A percentile compares a stretch with the other conserved stretches of the same genome.
Conservation (phyloP, 2,888 invertebrate species). For the Drosophila parthenogenetica region DNA sequence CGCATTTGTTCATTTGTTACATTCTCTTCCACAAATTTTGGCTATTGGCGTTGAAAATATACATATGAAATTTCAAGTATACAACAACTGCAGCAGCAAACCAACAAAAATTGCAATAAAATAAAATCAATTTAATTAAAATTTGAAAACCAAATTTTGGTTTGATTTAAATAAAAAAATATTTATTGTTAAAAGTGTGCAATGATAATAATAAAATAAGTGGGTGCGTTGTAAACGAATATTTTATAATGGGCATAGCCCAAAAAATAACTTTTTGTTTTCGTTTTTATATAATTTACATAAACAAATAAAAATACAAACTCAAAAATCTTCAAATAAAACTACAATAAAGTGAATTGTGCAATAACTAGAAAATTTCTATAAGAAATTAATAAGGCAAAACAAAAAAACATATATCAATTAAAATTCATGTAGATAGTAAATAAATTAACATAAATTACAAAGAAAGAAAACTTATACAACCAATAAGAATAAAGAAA, state of each 20-base stretch:
- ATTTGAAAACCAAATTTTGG: slow-evolving; percentile 4
- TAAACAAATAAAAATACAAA: slow-evolving; percentile 5
- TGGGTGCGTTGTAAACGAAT: slow-evolving; percentile 38
- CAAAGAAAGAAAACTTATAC: slow-evolving; percentile 28
- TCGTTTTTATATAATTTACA: slow-evolving; percentile 47
- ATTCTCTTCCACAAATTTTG: slow-evolving; percentile 60
- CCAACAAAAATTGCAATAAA: slow-evolving; percentile 21
- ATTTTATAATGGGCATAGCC: slow-evolving; percentile 67
- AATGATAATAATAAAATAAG: slow-evolving; percentile 43
- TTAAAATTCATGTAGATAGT: slow-evolving; percentile 43
- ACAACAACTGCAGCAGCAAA: slow-evolving; percentile 13
- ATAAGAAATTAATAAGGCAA: slow-evolving; percentile 65
- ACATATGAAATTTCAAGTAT: slow-evolving; percentile 15
- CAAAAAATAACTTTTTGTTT: slow-evolving; percentile 60
- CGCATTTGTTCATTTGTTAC: slow-evolving; percentile 65
- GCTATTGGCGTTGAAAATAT: slow-evolving; percentile 63
- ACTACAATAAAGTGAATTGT: slow-evolving; percentile 50
- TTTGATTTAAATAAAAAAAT: slow-evolving; percentile 10
- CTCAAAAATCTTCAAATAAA: slow-evolving; percentile 10
- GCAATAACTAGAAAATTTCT: slow-evolving; percentile 69
- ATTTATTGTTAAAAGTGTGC: slow-evolving; percentile 10
- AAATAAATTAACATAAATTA: slow-evolving; percentile 36
- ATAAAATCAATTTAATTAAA: slow-evolving; percentile 3
- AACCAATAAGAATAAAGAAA: slow-evolving; percentile 21
- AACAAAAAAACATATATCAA: slow-evolving; percentile 37